These are phyloP conservation scores for Gerris buenoi DNA, from an alignment of 1,140 invertebrate species.

Conservation along the genomic window DNA sequence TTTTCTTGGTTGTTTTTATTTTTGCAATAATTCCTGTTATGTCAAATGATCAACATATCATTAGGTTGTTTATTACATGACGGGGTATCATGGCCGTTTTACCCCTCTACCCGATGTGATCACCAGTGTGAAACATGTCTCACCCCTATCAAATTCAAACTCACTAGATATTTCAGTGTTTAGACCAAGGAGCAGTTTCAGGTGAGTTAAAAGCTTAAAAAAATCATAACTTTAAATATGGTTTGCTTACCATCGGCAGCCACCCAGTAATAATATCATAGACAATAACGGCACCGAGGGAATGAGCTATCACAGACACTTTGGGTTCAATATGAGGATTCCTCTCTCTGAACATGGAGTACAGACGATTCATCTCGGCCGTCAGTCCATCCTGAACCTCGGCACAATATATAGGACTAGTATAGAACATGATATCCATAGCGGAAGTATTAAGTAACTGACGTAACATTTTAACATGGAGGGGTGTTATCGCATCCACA, in stretches of 20 bases:
- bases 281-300: constrained; percentile 61
- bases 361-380: constrained; percentile 51
- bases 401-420: constrained; percentile 56
- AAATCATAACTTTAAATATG: too few relatives aligned
- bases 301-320: constrained; percentile 61
- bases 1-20: too few relatives aligned
- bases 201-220: background rate
- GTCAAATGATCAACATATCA: too few relatives aligned
- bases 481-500: constrained; percentile 54
- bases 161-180: constrained; percentile 2
- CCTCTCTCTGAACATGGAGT: constrained; percentile 50
- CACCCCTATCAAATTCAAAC: constrained; percentile 1
- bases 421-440: constrained; percentile 72
- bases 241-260: constrained; percentile 29
- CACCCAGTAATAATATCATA: constrained; percentile 66
- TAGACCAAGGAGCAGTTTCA: background rate
- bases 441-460: constrained; percentile 54
- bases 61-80: too few relatives aligned
- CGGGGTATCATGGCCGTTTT: too few relatives aligned
- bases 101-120: too few relatives aligned
- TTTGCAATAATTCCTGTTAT: too few relatives aligned
- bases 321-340: constrained; percentile 53
- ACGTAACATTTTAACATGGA: constrained; percentile 45
- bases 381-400: constrained; percentile 55
- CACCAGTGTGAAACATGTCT: too few relatives aligned